A percentile compares a stretch with the other conserved stretches of the same genome.
These are phyloP conservation scores for Mormyrops attenuatus DNA, from an alignment of 2,797 vertebrate species.

Conservation along the genomic window DNA sequence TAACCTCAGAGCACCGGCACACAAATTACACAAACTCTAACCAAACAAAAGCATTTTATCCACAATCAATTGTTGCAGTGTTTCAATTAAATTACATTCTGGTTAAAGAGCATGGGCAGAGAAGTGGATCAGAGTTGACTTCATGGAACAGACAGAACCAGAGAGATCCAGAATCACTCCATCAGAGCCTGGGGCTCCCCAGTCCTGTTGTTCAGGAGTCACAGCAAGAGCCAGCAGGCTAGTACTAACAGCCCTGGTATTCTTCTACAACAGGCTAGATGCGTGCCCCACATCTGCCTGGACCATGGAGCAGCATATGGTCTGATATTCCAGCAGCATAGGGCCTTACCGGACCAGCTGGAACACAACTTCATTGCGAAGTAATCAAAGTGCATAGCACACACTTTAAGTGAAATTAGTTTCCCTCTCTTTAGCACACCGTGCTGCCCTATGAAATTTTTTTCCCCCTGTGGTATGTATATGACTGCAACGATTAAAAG, in stretches of 20 bases:
- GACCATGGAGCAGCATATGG: neutral
- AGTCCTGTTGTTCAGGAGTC: neutral
- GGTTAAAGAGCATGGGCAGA: neutral
- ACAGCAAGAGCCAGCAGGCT: neutral
- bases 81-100: neutral
- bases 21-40: neutral
- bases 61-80: neutral
- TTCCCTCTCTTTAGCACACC: neutral
- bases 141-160: neutral
- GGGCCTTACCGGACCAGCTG: neutral
- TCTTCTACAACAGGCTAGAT: neutral
- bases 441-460: neutral
- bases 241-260: neutral
- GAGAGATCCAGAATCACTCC: neutral
- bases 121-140: neutral
- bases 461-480: neutral
- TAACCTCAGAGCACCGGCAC: neutral
- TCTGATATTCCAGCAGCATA: neutral
- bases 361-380: neutral
- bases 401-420: neutral
- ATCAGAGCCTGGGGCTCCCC: constrained; percentile 3
- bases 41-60: neutral
- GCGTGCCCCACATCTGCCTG: neutral
- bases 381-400: neutral
- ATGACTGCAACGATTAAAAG: neutral